These are phyloP conservation scores for Xylota sylvarum DNA, from an alignment of 2,888 invertebrate species.

Conservation along the genomic window DNA sequence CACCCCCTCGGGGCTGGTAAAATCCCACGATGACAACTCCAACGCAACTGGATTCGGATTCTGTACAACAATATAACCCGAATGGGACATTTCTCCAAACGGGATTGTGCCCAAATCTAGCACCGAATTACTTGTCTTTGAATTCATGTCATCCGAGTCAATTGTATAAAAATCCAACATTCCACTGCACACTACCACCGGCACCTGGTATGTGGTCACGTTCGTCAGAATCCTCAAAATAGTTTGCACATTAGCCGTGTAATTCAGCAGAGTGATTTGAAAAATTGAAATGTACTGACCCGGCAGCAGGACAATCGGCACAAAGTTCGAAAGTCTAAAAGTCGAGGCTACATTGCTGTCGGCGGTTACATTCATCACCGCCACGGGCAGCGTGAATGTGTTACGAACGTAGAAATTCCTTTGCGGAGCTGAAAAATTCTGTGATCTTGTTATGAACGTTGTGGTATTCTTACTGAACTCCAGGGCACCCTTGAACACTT, in stretches of 20 bases:
- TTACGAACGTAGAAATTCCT: constrained; percentile 88
- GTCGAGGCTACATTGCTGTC: constrained; percentile 81
- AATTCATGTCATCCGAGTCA: constrained; percentile 77
- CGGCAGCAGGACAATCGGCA: constrained; percentile 79
- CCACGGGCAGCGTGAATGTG: constrained; percentile 90
- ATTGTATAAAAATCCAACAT: constrained; percentile 83
- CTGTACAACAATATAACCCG: constrained; percentile 82
- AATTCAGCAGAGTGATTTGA: constrained; percentile 80
- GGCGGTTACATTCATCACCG: constrained; percentile 90
- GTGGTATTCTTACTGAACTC: constrained; percentile 81
- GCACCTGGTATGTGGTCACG: constrained; percentile 85
- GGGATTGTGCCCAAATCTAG: constrained; percentile 84
- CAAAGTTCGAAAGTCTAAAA: constrained; percentile 68
- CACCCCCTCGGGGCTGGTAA: constrained; percentile 81
- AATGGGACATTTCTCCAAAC: constrained; percentile 82
- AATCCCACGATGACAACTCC: constrained; percentile 82
- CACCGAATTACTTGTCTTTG: constrained; percentile 79
- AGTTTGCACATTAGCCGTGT: constrained; percentile 80
- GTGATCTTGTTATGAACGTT: constrained; percentile 80
- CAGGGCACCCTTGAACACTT: constrained; percentile 82
- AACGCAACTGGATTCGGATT: constrained; percentile 83
- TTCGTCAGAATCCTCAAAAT: constrained; percentile 85
- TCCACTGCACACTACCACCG: constrained; percentile 85
- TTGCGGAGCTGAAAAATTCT: constrained; percentile 80
- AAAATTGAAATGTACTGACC: constrained; percentile 81